These are phyloP conservation scores for Aplysia californica DNA, from an alignment of 1,140 invertebrate species.

Conservation along the genomic window DNA sequence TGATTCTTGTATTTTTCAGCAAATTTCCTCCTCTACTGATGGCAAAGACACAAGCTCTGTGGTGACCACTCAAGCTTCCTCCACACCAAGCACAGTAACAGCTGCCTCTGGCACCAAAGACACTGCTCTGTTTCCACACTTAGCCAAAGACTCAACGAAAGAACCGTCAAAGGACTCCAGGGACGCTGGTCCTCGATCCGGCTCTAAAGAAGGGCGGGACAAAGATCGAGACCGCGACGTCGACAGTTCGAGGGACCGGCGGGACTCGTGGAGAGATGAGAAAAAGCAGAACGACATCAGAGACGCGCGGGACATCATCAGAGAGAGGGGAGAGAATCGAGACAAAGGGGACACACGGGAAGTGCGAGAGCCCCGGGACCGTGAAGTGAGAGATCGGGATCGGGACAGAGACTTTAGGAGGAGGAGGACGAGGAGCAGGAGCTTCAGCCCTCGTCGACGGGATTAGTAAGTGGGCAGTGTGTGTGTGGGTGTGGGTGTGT, in stretches of 20 bases:
- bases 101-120: neutral
- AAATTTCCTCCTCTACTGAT: constrained; percentile 26
- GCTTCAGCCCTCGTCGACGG: constrained; percentile 30
- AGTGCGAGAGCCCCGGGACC: constrained; percentile 24
- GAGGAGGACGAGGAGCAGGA: constrained; percentile 31
- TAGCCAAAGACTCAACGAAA: neutral
- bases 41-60: constrained; percentile 2
- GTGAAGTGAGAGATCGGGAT: constrained; percentile 31
- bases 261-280: constrained; percentile 27
- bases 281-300: constrained; percentile 15
- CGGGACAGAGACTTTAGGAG: constrained; percentile 22
- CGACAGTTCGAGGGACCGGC: neutral
- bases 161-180: constrained; percentile 4
- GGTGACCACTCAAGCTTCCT: neutral
- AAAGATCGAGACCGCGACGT: constrained; percentile 3
- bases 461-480: constrained; percentile 34
- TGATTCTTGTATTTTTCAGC: neutral
- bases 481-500: too few species aligned
- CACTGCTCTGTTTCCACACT: too few species aligned
- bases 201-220: neutral
- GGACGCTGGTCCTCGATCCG: constrained; percentile 10
- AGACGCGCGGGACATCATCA: constrained; percentile 16
- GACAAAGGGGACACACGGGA: constrained; percentile 24
- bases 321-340: constrained; percentile 3
- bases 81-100: neutral